phyloP scores from a whole-genome alignment of 2,113 vertebrate species.

The Cichladusa arquata region DNA sequence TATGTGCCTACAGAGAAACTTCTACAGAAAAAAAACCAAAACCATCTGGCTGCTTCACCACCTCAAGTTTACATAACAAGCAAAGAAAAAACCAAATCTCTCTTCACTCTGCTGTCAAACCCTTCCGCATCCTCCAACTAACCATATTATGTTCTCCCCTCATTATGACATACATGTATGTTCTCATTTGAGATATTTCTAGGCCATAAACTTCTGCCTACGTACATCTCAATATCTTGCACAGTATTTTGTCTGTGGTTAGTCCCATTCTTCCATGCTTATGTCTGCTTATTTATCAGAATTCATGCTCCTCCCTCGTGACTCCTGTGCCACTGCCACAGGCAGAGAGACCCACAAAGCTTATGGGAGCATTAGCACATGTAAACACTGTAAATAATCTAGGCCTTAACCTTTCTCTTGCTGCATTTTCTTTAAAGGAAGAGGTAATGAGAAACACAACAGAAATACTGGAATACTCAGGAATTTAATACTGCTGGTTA shows the following conservation, averaged over 20 bases:
- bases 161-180: not conserved
- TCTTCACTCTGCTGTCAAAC: not conserved
- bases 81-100: not conserved
- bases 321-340: not conserved
- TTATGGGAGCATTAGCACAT: not conserved
- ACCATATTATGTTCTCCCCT: not conserved
- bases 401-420: not conserved
- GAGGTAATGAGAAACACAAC: not conserved
- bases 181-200: not conserved
- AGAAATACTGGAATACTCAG: not conserved
- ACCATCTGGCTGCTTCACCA: not conserved
- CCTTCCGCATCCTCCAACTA: not conserved
- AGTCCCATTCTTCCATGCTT: rapidly evolving
- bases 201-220: not conserved
- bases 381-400: not conserved
- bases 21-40: not conserved
- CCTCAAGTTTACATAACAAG: not conserved
- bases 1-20: not conserved
- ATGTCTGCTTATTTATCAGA: not conserved
- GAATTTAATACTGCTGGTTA: not conserved
- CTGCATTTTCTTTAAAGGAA: not conserved
- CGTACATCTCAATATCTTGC: not conserved
- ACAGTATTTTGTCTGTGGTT: not conserved
- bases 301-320: rapidly evolving
- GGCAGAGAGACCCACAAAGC: not conserved